Conservation (phyloP, 64 coral and sea anemone species). For the Cladopsammia gracilis region DNA sequence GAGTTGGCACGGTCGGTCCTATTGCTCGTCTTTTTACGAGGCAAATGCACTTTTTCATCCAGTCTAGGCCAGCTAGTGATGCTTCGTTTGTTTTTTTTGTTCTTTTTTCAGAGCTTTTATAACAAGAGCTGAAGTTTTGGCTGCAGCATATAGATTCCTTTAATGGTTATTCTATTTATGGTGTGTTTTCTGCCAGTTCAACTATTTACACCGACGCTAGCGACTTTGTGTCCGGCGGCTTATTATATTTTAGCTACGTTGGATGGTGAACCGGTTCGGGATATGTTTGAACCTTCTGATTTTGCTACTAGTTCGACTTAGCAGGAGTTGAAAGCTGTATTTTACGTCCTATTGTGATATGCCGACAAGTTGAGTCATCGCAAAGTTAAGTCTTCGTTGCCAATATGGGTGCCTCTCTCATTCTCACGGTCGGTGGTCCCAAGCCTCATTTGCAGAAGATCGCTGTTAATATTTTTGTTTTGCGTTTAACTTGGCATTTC, state of each 20-base stretch:
- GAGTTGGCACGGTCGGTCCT: conserved; percentile 35
- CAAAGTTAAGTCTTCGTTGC: conserved; percentile 59
- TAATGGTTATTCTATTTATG: conserved; percentile 13
- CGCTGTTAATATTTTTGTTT: conserved; percentile 35
- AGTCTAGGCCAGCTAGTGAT: conserved; percentile 10
- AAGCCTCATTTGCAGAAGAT: conserved; percentile 47
- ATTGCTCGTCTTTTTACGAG: conserved; percentile 15
- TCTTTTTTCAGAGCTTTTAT: conserved; percentile 20
- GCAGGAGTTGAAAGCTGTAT: conserved; percentile 19
- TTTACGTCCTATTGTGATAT: conserved; percentile 15
- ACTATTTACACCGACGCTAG: conserved; percentile 46
- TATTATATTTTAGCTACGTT: conserved; percentile 32
- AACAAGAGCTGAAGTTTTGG: conserved; percentile 55
- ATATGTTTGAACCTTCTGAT: background rate
- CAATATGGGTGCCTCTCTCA: conserved; percentile 53
- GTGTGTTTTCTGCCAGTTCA: conserved; percentile 2
- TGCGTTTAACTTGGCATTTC: conserved; percentile 45
- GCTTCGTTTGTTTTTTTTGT: conserved; percentile 9
- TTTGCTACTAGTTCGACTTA: conserved; percentile 38
- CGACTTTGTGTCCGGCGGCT: conserved; percentile 62
- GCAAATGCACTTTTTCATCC: conserved; percentile 44
- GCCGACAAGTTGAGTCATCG: conserved; percentile 37
- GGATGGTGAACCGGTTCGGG: conserved; percentile 19
- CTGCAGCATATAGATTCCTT: conserved; percentile 54
- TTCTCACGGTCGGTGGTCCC: conserved; percentile 13